Evolutionary conservation across 92 coral and sea anemone genomes (phyloP), one percentile per base, ranked within the genome.

Genomic region (Desmophyllum pertusum): DNA sequence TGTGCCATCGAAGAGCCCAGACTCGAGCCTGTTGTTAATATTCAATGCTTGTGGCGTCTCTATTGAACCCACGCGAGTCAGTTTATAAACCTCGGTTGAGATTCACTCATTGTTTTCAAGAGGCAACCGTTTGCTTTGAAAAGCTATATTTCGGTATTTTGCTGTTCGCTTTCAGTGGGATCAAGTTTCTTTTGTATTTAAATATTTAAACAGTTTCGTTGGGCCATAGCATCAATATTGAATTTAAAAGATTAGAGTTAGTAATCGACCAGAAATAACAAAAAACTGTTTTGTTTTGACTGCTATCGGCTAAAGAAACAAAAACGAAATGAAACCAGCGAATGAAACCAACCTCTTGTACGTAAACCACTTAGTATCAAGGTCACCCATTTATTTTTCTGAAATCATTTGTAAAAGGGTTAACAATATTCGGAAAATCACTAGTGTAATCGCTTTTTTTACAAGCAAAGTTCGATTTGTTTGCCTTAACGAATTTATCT

Each of bases 201-300:
- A 82, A 82, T 82, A 82, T 82, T 82, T 82, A 82, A 82, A 82
- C 86, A 82, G 79, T 71, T 82, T 82, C 86, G 78, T 57, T 73
- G 33, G 55, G 71, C 86, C 79, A 82, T 40, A 82, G 59, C 86
- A 82, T 82, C 86, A 82, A 82, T 82, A 82, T 82, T 82, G 86
- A 82, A 82, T 39, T 79, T 71, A 73, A 71, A 72, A 82, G 79
- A 82, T 82, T 82, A 73, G 51, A 62, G 79, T 72, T 70, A 25
- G 86, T 59, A 82, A 82, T 82, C 79, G 77, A 82, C 84, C 17
- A 80, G 66, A 80, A 80, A 80, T 80, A 80, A 80, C 84, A 80
- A 69, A 67, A 79, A 69, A 68, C 25, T 80, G 65, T 80, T 80
- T 80, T 80, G 76, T 70, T 80, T 68, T 68, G 84, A 68, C 67